Evolutionary conservation across 2,113 vertebrate species (phyloP), one percentile per base, ranked within the genome.

Genomic region (Trichechus manatus): DNA sequence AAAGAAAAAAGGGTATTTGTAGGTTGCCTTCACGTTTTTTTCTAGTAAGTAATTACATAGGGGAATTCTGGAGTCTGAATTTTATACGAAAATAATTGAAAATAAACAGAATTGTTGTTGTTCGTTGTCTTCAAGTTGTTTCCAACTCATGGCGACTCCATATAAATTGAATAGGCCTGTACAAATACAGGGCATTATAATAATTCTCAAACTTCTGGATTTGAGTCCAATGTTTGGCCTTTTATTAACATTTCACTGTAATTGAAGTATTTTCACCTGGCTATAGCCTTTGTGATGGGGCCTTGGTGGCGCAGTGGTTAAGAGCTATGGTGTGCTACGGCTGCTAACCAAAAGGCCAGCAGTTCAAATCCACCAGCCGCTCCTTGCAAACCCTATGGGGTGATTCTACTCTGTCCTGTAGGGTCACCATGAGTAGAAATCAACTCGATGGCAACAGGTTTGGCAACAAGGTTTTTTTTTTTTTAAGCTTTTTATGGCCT

Each of bases 1-100:
- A 9, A 27, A 50, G 82, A 29, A 56, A 68, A 91, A 68, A 81
- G 27, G 3, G 15, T 78, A 9, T 50, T 53, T 22, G 47, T 84
- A 78, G 84, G 17, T 88, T 91, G 27, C 61, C n/a, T n/a, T 87
- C 47, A 47, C 1, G 36, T 6, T n/a, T 85, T 77, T 97, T 84
- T 89, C 53, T 81, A 13, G 15, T n/a, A 53, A 86, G 59, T 91
- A 33, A 68, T 47, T 89, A 9, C 47, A 53, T 36, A 53, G n/a
- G 50, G 74, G 11, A 81, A 2, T 2, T 84, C 56, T 80, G 36
- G 15, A 29, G 36, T 63, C 53, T 86, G 44, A 92, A 77, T 85
- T 91, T 2, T 89, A 20, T 31, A 1, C 88, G 42, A 90, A 87
- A 61, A 50, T 81, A 7, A 11, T 64, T 39, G 36, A 74, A 74